phyloP scores from a whole-genome alignment of 2,113 vertebrate genomes.

The Pantherophis guttatus region DNA sequence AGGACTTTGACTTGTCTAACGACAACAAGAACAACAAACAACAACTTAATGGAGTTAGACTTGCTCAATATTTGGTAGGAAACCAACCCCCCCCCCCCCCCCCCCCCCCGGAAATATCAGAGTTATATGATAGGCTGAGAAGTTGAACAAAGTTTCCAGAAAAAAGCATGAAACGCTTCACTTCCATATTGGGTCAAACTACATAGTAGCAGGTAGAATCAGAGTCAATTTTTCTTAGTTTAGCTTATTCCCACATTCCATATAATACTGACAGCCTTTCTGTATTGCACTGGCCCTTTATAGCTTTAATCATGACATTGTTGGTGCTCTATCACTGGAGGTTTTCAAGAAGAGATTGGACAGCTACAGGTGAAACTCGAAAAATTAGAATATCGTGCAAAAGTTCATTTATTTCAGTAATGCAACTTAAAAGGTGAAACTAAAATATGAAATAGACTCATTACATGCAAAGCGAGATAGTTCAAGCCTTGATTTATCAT shows the following conservation, averaged over 20 bases:
- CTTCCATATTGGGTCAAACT: neutral
- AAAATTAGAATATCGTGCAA: no score
- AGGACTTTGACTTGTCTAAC: neutral
- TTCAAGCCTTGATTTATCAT: no score
- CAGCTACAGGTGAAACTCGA: no score
- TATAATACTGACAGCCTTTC: neutral
- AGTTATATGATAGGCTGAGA: neutral
- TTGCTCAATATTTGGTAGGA: neutral
- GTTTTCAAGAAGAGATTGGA: no score
- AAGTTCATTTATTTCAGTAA: no score
- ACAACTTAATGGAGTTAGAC: neutral
- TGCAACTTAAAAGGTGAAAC: no score
- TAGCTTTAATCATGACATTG: neutral
- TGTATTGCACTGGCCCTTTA: neutral
- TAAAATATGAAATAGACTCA: no score
- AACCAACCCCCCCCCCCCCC: neutral
- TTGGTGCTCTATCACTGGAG: no score
- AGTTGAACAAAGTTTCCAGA: neutral
- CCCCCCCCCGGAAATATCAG: neutral
- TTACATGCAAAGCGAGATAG: no score
- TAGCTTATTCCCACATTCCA: neutral
- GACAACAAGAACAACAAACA: neutral
- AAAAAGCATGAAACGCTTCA: neutral
- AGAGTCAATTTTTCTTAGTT: neutral
- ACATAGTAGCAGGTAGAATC: neutral